Percentiles rank a stretch among this genome's conserved stretches.
These are phyloP conservation scores for Drosophila baimaii DNA, from an alignment of 1,140 invertebrate species.

Conservation along the genomic window DNA sequence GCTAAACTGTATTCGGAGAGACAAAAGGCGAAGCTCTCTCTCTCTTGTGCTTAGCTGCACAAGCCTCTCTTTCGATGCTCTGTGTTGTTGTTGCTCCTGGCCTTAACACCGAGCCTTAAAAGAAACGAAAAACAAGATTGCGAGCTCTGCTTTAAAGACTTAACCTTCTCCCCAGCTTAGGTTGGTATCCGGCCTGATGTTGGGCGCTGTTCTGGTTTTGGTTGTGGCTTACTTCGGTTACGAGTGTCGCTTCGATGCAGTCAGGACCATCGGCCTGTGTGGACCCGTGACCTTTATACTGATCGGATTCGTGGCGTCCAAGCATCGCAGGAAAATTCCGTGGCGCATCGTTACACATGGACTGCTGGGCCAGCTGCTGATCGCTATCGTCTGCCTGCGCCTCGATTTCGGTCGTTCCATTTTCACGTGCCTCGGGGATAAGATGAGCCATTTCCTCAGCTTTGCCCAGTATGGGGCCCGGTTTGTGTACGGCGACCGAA, in stretches of 20 bases:
- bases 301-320: conserved; percentile 85
- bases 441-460: conserved; percentile 90
- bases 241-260: conserved; percentile 25
- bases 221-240: conserved; percentile 17
- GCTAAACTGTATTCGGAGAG: too few species aligned
- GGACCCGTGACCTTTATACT: conserved; percentile 86
- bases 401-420: conserved; percentile 90
- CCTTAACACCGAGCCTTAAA: too few species aligned
- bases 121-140: too few species aligned
- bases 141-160: too few species aligned
- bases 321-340: conserved; percentile 86
- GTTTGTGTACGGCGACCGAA: conserved; percentile 92
- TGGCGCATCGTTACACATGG: conserved; percentile 93
- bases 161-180: conserved; percentile 9
- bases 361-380: conserved; percentile 91
- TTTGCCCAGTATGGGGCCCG: conserved; percentile 90
- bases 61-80: too few species aligned
- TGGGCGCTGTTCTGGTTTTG: not conserved
- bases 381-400: conserved; percentile 93
- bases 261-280: conserved; percentile 67
- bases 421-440: conserved; percentile 91
- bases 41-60: too few species aligned
- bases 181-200: conserved; percentile 35
- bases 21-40: too few species aligned
- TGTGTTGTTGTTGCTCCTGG: too few species aligned